Conservation (phyloP, 2,113 vertebrate species). For the Vireo altiloquus region DNA sequence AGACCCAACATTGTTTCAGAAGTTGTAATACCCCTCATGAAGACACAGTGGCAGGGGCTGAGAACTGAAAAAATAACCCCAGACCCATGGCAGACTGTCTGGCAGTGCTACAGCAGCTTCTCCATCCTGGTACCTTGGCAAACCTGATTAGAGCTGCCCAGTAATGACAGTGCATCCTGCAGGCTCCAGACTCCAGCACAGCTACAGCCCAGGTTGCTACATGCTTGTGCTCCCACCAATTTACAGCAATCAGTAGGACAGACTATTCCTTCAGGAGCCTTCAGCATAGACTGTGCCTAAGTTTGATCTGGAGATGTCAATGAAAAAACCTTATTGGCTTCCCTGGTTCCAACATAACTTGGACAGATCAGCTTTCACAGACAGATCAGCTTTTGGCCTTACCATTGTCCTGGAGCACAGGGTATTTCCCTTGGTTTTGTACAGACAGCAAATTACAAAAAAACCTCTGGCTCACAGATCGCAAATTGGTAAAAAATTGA, state of each 20-base stretch:
- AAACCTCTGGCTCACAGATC: not conserved
- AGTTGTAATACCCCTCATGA: not conserved
- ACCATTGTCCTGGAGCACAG: not conserved
- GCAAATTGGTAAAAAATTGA: constrained; percentile 21
- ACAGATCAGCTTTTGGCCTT: not conserved
- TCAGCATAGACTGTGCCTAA: not conserved
- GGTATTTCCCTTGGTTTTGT: not conserved
- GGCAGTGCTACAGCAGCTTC: not conserved
- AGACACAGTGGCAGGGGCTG: not conserved
- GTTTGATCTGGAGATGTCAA: not conserved
- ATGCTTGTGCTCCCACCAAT: not conserved
- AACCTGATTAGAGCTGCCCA: not conserved
- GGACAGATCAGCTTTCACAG: not conserved
- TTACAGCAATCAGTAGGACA: not conserved
- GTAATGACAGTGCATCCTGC: not conserved
- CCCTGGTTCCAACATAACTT: not conserved
- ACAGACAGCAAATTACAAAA: not conserved
- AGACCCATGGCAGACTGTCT: not conserved
- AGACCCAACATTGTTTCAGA: not conserved
- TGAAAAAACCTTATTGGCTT: not conserved
- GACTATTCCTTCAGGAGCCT: not conserved
- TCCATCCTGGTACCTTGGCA: not conserved
- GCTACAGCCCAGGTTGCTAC: not conserved
- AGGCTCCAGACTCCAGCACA: not conserved
- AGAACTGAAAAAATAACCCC: not conserved